Base-by-base conservation (phyloP, 2,113 vertebrate genomes). In the Oryzias curvinotus region DNA sequence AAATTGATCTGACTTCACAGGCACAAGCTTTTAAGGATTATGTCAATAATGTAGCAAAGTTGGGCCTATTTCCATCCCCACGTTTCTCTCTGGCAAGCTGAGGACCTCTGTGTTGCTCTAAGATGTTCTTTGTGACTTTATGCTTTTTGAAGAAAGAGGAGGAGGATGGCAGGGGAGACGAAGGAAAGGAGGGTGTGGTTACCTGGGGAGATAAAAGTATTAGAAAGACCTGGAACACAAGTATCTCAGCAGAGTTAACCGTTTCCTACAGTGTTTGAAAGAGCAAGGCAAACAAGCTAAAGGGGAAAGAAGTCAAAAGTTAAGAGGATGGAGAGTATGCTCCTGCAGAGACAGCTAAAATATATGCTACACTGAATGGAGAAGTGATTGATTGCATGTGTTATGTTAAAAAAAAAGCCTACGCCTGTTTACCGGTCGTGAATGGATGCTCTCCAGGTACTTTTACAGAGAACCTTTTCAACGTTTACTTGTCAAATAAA, bases 1-100 rank as follows among this genome's bases (percentile, higher is more conserved):
- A 87, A 88, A 92, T 92, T 88, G 89, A 92, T 91, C 84, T 77
- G 74, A 76, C 80, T 87, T 88, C 86, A 81, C 78, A 82, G 83
- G 81, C 87, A 18, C 70, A 70, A 85, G 82, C 87, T 87, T 91
- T 90, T 85, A 36, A 85, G 83, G 87, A 87, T 81, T 89, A 78
- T 79, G 87, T 87, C 87, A 86, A 90, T 91, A 90, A 84, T 78
- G 80, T 85, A 87, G 82, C 77, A 87, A 85, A 84, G 81, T 86
- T 88, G 83, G 83, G 82, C 82, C 78, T 87, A 86, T 86, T 65
- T 62, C 71, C 57, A 78, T 79, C 49, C 53, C 62, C 2, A 36
- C 36, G 57, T 68, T 71, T 75, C 79, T 86, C 73, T 81, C 86
- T 83, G 84, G 85, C 87, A 18, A 79, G 66, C 65, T 15, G 41